Percentiles rank a stretch among this genome's conserved stretches.
Evolutionary conservation across 2,113 vertebrate species (phyloP).

Genomic region (Apeltes quadracus): DNA sequence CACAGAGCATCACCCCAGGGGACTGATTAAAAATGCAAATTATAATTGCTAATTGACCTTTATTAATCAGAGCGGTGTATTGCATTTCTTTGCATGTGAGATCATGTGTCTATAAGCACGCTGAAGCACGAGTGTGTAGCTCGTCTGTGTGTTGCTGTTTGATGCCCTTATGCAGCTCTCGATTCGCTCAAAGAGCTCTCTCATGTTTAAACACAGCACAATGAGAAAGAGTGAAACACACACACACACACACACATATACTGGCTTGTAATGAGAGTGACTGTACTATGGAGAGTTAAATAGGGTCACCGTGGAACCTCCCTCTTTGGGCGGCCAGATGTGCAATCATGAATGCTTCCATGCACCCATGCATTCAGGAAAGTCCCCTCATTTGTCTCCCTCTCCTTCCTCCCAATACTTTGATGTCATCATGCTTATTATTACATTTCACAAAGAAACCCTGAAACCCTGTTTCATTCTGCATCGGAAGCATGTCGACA

Average conservation of each 20-base stretch:
- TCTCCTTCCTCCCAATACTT: conserved; percentile 29
- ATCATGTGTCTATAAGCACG: conserved; percentile 21
- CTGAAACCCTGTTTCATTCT: conserved; percentile 35
- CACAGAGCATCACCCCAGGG: conserved; percentile 76
- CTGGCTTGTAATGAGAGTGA: conserved; percentile 57
- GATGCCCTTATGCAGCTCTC: conserved; percentile 69
- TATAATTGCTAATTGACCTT: conserved; percentile 86
- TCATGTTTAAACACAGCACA: conserved; percentile 76
- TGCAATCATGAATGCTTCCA: conserved; percentile 53
- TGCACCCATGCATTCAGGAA: conserved; percentile 42
- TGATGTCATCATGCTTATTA: conserved; percentile 60
- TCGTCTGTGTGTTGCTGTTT: conserved; percentile 53
- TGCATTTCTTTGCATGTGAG: conserved; percentile 37
- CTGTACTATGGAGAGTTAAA: conserved; percentile 54
- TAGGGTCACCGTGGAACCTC: conserved; percentile 60
- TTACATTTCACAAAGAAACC: conserved; percentile 38
- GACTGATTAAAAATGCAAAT: conserved; percentile 86
- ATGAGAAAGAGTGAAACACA: conserved; percentile 56
- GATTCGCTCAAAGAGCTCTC: conserved; percentile 73
- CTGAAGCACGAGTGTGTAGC: conserved; percentile 3
- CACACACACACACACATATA: conserved; percentile 13
- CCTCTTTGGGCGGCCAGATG: conserved; percentile 61
- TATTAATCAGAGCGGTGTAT: conserved; percentile 79
- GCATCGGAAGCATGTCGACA: conserved; percentile 32
- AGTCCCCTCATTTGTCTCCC: conserved; percentile 21